Evolutionary conservation across 2,113 vertebrate species (phyloP).

Genomic region (Tor tambroides): DNA sequence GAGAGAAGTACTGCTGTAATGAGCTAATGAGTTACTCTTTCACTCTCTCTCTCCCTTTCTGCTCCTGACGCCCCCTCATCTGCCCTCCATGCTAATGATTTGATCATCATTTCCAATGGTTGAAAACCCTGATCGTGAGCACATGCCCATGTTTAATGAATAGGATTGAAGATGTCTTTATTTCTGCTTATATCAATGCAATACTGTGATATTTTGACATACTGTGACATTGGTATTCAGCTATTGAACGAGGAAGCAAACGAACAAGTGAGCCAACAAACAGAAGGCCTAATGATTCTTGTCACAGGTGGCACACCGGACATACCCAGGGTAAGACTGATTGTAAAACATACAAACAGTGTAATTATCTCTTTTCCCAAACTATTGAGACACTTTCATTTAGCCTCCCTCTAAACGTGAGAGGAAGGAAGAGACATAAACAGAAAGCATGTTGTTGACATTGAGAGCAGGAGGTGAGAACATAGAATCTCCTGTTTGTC

Average conservation of each 20-base stretch:
- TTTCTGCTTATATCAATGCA: background rate
- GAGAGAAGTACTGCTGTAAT: conserved; percentile 65
- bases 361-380: conserved; percentile 17
- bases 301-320: conserved; percentile 38
- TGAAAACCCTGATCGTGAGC: background rate
- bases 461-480: conserved; percentile 76
- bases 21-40: conserved; percentile 70
- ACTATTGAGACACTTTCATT: background rate
- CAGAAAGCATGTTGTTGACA: conserved; percentile 82
- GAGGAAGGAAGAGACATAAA: conserved; percentile 54
- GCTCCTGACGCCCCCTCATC: conserved; percentile 66
- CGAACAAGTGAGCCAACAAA: conserved; percentile 8
- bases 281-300: conserved; percentile 58
- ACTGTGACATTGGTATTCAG: background rate
- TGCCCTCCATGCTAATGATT: conserved; percentile 39
- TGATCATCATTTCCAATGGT: conserved; percentile 28
- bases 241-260: background rate
- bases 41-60: conserved; percentile 58
- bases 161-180: background rate
- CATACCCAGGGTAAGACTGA: conserved; percentile 3
- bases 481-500: conserved; percentile 72
- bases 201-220: background rate
- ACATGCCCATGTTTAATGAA: conserved; percentile 13
- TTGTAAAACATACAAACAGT: conserved; percentile 19
- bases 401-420: conserved; percentile 4